Percentiles rank a stretch among this genome's conserved stretches.
phyloP scores from a whole-genome alignment of 2,113 vertebrate species.

The Pycnonotus jocosus region DNA sequence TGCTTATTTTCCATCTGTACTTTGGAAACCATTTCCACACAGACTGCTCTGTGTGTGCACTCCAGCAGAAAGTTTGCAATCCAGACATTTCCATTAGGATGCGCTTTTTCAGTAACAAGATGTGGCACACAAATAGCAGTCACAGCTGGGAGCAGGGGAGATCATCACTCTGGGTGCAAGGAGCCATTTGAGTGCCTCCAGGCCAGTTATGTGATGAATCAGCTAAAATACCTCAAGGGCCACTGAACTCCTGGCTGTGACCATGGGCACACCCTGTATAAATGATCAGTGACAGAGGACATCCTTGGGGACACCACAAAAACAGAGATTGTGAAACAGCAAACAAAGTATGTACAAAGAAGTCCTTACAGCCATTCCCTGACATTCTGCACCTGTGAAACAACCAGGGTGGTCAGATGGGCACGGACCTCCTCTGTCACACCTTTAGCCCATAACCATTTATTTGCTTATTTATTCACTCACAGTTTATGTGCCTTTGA shows the following conservation, averaged over 20 bases:
- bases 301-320: not conserved
- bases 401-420: not conserved
- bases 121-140: not conserved
- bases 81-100: not conserved
- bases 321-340: not conserved
- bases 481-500: no score
- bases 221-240: not conserved
- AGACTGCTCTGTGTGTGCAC: not conserved
- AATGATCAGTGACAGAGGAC: not conserved
- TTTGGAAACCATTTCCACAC: not conserved
- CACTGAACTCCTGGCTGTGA: not conserved
- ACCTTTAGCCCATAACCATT: not conserved
- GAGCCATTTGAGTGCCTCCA: not conserved
- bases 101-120: not conserved
- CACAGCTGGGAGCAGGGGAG: not conserved
- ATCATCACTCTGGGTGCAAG: not conserved
- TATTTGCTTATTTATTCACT: not conserved
- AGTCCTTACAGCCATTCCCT: not conserved
- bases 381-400: not conserved
- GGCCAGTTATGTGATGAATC: not conserved
- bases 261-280: not conserved
- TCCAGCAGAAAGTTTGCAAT: not conserved
- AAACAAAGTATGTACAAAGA: not conserved
- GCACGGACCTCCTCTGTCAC: not conserved
- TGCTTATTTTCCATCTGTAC: slow-evolving; percentile 44